A percentile compares a stretch with the other conserved stretches of the same genome.
phyloP scores from a whole-genome alignment of 2,888 invertebrate species.

The Apodemia mormo region DNA sequence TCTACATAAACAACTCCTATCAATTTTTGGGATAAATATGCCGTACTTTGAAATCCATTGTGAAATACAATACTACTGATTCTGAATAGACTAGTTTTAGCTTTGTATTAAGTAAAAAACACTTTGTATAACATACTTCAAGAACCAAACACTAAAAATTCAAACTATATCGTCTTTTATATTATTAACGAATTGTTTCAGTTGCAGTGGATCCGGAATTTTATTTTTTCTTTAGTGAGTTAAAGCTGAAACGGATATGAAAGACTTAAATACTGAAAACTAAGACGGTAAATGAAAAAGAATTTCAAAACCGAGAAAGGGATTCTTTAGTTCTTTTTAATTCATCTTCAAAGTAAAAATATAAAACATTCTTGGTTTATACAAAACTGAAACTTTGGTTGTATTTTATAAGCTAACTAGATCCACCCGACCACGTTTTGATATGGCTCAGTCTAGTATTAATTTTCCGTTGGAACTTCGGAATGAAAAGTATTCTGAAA shows the following conservation, averaged over 20 bases:
- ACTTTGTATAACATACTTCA: too few relatives aligned
- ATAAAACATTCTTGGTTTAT: background rate
- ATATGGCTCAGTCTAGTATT: too few relatives aligned
- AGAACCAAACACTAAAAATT: background rate
- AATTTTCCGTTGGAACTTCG: too few relatives aligned
- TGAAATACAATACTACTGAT: too few relatives aligned
- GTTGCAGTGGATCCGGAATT: background rate
- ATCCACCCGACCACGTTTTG: too few relatives aligned
- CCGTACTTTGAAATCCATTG: too few relatives aligned
- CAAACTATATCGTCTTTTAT: background rate
- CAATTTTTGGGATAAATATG: too few relatives aligned
- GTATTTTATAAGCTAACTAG: background rate
- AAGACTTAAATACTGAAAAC: conserved; percentile 9
- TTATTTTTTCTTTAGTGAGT: background rate
- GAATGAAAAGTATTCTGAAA: too few relatives aligned
- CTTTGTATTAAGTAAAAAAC: too few relatives aligned
- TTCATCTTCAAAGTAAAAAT: background rate
- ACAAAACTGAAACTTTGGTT: background rate
- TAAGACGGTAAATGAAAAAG: conserved; percentile 4
- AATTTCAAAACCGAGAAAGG: background rate
- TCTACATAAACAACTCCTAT: too few relatives aligned
- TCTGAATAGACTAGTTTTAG: too few relatives aligned
- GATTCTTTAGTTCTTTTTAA: background rate
- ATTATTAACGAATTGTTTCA: background rate
- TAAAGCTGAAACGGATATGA: conserved; percentile 9